Conservation (phyloP, 2,797 vertebrate species). For the Benthosema pterotum region DNA sequence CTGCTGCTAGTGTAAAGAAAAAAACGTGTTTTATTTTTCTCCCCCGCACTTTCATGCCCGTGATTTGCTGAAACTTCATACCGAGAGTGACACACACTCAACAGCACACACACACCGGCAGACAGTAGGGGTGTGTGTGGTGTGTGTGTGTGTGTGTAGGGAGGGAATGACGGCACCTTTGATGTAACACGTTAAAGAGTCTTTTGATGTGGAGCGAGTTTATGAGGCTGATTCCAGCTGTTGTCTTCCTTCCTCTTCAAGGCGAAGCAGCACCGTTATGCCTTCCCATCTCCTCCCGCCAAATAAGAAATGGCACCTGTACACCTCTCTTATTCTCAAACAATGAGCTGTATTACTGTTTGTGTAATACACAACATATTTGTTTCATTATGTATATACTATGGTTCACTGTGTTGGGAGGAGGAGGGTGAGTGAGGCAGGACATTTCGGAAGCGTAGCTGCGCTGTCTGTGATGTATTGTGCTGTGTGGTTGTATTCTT, state of each 20-base stretch:
- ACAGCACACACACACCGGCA: conserved; percentile 34
- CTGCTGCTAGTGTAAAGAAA: conserved; percentile 43
- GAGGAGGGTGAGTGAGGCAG: conserved; percentile 19
- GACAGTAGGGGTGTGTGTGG: conserved; percentile 42
- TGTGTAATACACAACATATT: conserved; percentile 63
- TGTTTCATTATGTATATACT: conserved; percentile 65
- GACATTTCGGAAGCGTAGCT: neutral
- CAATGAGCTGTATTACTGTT: conserved; percentile 72
- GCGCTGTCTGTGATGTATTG: too few relatives aligned
- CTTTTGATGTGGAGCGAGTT: conserved; percentile 76
- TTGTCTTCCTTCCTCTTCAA: conserved; percentile 70
- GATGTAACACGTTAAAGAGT: conserved; percentile 72
- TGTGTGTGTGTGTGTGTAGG: too few relatives aligned
- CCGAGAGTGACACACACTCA: conserved; percentile 61
- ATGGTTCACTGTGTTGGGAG: conserved; percentile 43
- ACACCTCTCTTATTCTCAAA: conserved; percentile 71
- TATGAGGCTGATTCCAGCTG: conserved; percentile 76
- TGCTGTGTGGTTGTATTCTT: too few relatives aligned
- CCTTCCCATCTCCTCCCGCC: conserved; percentile 59
- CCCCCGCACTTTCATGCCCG: conserved; percentile 73
- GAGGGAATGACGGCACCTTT: conserved; percentile 69
- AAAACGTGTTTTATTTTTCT: conserved; percentile 20
- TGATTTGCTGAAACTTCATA: conserved; percentile 67
- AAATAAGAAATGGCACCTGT: conserved; percentile 79
- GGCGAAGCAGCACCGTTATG: conserved; percentile 57